phyloP scores from a whole-genome alignment of 2,113 vertebrate genomes.

The Leiothrix lutea region DNA sequence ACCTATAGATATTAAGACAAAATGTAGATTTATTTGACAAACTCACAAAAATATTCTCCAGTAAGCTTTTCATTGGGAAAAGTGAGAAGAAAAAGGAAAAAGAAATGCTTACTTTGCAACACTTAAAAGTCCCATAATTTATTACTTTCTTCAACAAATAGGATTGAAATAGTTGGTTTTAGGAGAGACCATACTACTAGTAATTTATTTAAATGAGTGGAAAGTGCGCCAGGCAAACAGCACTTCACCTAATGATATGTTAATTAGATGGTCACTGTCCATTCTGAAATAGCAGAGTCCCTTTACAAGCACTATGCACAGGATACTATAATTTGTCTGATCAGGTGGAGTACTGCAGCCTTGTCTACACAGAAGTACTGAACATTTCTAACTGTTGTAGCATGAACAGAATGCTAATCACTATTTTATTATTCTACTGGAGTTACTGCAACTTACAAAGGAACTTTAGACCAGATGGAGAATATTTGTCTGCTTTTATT shows the following conservation, averaged over 20 bases:
- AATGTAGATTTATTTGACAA: not conserved
- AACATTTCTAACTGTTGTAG: not conserved
- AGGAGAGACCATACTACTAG: not conserved
- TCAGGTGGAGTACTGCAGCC: not conserved
- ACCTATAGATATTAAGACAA: not conserved
- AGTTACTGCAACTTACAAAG: not conserved
- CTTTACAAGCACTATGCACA: not conserved
- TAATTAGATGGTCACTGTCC: not conserved
- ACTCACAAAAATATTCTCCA: not conserved
- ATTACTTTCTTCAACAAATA: not conserved
- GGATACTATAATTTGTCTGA: not conserved
- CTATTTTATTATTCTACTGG: not conserved
- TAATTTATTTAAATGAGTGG: not conserved
- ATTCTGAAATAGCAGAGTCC: not conserved
- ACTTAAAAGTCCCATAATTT: not conserved
- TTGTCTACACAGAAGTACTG: not conserved
- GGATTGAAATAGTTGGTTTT: not conserved
- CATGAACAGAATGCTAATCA: not conserved
- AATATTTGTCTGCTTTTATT: not conserved
- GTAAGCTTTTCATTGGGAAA: not conserved
- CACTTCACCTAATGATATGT: not conserved
- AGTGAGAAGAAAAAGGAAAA: not conserved
- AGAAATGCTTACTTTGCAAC: not conserved
- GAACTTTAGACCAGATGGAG: not conserved
- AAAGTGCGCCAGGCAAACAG: not conserved